Conservation (phyloP, 2,797 vertebrate genomes). For the Erethizon dorsatum region DNA sequence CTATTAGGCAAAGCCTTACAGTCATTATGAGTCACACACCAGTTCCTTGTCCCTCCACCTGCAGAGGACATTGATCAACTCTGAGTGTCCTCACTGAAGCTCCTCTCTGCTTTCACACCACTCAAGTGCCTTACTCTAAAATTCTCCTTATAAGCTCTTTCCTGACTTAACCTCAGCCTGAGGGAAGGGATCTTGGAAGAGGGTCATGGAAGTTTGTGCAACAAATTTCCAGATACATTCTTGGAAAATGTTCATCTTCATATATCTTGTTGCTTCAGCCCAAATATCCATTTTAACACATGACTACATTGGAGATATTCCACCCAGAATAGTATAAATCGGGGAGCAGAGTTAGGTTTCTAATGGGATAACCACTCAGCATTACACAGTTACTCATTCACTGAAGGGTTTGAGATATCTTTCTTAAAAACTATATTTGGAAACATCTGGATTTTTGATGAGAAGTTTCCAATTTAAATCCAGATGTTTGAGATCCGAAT, state of each 20-base stretch:
- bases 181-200: neutral
- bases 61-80: neutral
- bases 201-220: neutral
- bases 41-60: neutral
- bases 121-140: neutral
- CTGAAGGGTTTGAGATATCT: constrained; percentile 1
- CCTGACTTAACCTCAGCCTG: neutral
- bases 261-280: neutral
- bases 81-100: neutral
- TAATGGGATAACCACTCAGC: constrained; percentile 2
- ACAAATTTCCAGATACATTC: constrained; percentile 27
- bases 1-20: neutral
- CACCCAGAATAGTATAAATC: neutral
- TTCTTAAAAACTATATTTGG: constrained; percentile 55
- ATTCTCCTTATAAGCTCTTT: neutral
- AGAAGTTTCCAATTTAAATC: constrained; percentile 77
- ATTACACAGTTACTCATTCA: constrained; percentile 17
- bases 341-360: neutral
- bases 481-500: constrained; percentile 79
- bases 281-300: constrained; percentile 64
- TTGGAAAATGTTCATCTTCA: neutral
- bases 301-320: constrained; percentile 53
- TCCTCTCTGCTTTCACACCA: neutral
- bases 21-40: neutral
- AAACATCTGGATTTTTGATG: constrained; percentile 76